These are phyloP conservation scores for Arizona elegans DNA, from an alignment of 2,113 vertebrate genomes.

Conservation along the genomic window DNA sequence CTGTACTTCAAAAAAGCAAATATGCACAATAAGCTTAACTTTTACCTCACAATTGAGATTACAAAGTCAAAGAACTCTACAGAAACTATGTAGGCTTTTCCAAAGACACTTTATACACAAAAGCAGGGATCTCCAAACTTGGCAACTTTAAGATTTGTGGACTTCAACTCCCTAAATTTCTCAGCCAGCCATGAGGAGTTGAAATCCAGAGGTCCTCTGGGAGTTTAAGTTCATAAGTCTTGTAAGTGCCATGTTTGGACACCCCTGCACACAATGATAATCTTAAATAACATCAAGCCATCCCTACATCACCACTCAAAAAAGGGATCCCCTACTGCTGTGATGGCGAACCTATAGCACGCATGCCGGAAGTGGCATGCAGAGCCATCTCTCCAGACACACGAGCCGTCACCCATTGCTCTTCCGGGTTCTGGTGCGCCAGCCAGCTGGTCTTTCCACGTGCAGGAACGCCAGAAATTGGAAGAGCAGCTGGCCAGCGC, in stretches of 20 bases:
- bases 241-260: neutral
- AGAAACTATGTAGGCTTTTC: neutral
- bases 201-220: neutral
- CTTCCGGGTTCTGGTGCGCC: too few species aligned
- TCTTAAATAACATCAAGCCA: neutral
- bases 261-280: neutral
- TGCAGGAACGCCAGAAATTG: too few species aligned
- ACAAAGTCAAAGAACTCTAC: neutral
- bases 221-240: neutral
- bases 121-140: neutral
- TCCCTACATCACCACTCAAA: neutral
- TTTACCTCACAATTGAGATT: neutral
- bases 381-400: too few species aligned
- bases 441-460: too few species aligned
- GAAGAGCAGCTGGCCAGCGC: too few species aligned
- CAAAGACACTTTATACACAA: neutral
- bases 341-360: too few species aligned
- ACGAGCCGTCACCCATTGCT: too few species aligned
- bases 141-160: neutral
- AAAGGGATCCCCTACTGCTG: neutral
- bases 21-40: neutral
- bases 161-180: neutral
- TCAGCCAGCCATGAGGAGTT: neutral
- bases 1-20: neutral
- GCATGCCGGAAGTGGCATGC: too few species aligned